Evolutionary conservation across 2,113 vertebrate species (phyloP).

Genomic region (Phocoena sinus): DNA sequence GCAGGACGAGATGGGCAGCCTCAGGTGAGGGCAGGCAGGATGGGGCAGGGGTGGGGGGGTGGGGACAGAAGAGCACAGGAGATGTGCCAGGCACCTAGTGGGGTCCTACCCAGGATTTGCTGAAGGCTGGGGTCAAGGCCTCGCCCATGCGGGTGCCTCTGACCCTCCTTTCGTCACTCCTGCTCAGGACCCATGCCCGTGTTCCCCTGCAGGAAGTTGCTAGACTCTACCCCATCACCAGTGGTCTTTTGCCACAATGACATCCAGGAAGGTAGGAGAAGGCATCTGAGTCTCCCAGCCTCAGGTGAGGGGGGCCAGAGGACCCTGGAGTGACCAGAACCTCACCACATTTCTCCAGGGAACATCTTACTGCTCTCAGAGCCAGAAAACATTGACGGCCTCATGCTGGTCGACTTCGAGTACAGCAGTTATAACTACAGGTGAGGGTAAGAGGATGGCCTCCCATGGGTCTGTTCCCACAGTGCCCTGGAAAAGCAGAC

Average conservation of each 20-base stretch:
- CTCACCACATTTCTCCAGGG: conserved; percentile 74
- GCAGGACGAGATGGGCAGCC: conserved; percentile 86
- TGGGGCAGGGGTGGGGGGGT: neutral
- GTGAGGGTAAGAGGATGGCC: conserved; percentile 65
- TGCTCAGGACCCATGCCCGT: neutral
- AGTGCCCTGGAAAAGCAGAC: neutral
- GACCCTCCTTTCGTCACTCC: neutral
- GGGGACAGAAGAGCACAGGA: neutral
- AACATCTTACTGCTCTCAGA: conserved; percentile 89
- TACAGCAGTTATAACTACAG: conserved; percentile 99
- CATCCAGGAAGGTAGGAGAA: conserved; percentile 91
- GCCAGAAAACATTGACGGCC: conserved; percentile 73
- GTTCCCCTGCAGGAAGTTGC: conserved; percentile 79
- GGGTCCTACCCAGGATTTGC: too few species aligned
- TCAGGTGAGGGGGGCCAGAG: neutral
- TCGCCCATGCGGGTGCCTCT: neutral
- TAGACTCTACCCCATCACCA: conserved; percentile 87
- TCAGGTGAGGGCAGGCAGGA: conserved; percentile 79
- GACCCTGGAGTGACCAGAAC: neutral
- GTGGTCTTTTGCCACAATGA: conserved; percentile 98
- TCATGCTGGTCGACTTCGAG: conserved; percentile 97
- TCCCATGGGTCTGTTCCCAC: neutral
- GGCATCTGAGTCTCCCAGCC: neutral
- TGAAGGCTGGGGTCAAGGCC: neutral
- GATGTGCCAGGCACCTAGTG: neutral